Base-by-base conservation (phyloP, 2,797 vertebrate genomes). In the Potorous gilbertii region DNA sequence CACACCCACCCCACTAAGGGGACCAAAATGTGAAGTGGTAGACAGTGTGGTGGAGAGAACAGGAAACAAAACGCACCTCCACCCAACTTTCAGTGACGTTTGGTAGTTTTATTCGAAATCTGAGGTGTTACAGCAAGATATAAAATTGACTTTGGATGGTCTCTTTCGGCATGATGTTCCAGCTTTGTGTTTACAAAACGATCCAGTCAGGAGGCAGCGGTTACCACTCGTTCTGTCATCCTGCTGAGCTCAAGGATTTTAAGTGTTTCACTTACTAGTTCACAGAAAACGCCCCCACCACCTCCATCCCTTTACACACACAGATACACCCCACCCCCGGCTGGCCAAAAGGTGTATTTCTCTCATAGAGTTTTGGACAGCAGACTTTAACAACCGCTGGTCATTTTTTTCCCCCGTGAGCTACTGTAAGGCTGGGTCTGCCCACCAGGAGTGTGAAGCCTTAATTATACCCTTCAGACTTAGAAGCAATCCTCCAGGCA, bases 391-490 rank as follows among this genome's bases (percentile, higher is more conserved):
- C 81, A 89, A 91, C 90, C 31, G 1, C 93, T 0, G 90, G 96
- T 94, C 96, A 92, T 81, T 54, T 90, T 5, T 10, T 62, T 8
- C 3, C 18, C 66, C 21, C 66, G 59, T 1, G 66, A 90, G 59
- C 54, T 94, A 52, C 66, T 10, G 52, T 18, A 55, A 92, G 91
- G 96, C 93, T 54, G 91, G 31, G 94, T 55, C 93, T 90, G 54
- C 97, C 97, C 90, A 54, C 94, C 9, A 13, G 97, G 95, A 95
- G 95, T 97, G 94, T 96, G 56, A 92, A 95, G 94, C 97, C 95
- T 97, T 97, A 97, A 98, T 97, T 96, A 97, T 96, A 97, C 96
- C 95, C 97, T 90, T 96, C 94, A 52, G 96, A 97, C 96, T 94
- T 90, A 34, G 91, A 94, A 96, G 95, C 97, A 96, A 55, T 95